Evolutionary conservation across 2,888 invertebrate species (phyloP), one percentile per base, ranked within the genome.

Genomic region (Thysanoteuthis rhombus): DNA sequence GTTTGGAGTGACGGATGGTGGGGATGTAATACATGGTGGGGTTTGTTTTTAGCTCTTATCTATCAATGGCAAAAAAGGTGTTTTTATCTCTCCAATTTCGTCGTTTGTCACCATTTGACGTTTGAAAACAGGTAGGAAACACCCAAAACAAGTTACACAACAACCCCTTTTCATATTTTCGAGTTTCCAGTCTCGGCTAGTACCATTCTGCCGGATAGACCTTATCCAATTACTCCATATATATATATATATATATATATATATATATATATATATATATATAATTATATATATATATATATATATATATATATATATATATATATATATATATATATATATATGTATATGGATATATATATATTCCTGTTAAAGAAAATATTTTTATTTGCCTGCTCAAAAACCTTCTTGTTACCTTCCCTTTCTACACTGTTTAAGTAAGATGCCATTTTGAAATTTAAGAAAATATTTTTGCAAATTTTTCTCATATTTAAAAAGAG

Each of bases 221-320:
- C n/a, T n/a, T n/a, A n/a, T n/a, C n/a, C n/a, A n/a, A n/a, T n/a
- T n/a, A n/a, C n/a, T n/a, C n/a, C n/a, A n/a, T 5, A 90, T 22
- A 10, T 6, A 90, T 89, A 89, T 89, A 89, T 89, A 38, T 89
- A 89, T 89, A 89, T 89, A 89, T 89, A 89, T 89, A 89, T 89
- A 89, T 89, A 89, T 89, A 89, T 89, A 89, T 90, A 90, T 90
- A 90, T 90, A 90, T 90, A 90, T 90, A 90, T 90, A 39, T 90
- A 90, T 90, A 90, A n/a, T n/a, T 90, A 28, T 12, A 90, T 90
- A 90, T 12, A 90, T 90, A 90, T 12, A 90, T n/a, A 90, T 90
- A 16, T 90, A 38, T 38, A 90, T 22, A 38, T 38, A 38, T 22
- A 19, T 90, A 90, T 90, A 12, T 90, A 90, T 90, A 40, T 90